Percentiles rank a stretch among this genome's conserved stretches.
Evolutionary conservation across 2,888 invertebrate species (phyloP).

Genomic region (Disparrhopalites patrizii): DNA sequence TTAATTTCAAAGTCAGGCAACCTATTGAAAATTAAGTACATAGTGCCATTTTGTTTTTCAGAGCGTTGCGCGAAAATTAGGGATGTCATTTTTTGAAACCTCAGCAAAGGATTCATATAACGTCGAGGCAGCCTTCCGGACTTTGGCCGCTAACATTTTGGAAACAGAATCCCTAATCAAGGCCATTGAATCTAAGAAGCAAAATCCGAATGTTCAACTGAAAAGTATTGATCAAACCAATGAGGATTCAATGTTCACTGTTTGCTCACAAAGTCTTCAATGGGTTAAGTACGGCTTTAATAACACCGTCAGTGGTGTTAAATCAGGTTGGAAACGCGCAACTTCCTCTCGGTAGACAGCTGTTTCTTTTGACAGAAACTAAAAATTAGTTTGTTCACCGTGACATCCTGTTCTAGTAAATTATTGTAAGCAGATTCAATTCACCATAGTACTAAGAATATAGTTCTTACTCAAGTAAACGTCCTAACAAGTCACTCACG

Average conservation of each 20-base stretch:
- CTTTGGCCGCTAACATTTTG: constrained; percentile 41
- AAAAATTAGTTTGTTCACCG: too few species aligned
- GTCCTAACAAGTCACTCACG: too few species aligned
- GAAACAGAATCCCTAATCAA: constrained; percentile 41
- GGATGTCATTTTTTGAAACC: constrained; percentile 80
- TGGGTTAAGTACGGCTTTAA: constrained; percentile 39
- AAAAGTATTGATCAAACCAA: constrained; percentile 28
- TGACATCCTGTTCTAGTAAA: too few species aligned
- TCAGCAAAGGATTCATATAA: constrained; percentile 88
- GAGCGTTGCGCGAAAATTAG: constrained; percentile 49
- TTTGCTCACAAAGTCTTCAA: constrained; percentile 42
- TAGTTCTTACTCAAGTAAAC: too few species aligned
- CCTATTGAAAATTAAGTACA: too few species aligned
- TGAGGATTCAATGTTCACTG: constrained; percentile 17
- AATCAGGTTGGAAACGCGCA: constrained; percentile 38
- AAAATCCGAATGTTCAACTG: constrained; percentile 37
- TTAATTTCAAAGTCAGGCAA: too few species aligned
- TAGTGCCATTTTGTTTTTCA: constrained; percentile 14
- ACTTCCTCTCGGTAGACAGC: constrained; percentile 15
- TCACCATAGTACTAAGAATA: too few species aligned
- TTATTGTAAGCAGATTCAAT: too few species aligned
- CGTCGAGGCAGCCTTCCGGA: constrained; percentile 75
- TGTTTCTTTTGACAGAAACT: too few species aligned
- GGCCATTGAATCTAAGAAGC: constrained; percentile 36
- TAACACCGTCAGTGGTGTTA: constrained; percentile 36